Evolutionary conservation across 2,113 vertebrate genomes (phyloP).

Genomic region (Saccopteryx leptura): DNA sequence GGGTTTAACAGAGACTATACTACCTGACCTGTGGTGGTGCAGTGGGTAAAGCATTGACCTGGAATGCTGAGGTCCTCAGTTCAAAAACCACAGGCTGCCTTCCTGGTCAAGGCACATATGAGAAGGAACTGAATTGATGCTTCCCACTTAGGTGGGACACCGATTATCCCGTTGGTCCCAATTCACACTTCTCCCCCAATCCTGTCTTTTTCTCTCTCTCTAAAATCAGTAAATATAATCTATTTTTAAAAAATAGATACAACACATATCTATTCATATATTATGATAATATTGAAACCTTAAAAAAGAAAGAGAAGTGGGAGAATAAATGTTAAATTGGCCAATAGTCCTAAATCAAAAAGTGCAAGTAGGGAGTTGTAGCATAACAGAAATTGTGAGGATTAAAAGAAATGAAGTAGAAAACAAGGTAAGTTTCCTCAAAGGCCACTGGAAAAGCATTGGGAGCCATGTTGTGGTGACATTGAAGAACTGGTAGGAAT

Average conservation of each 20-base stretch:
- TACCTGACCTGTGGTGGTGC: too few relatives aligned
- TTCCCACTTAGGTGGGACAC: too few relatives aligned
- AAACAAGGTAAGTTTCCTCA: neutral
- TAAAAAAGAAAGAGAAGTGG: slow-evolving; percentile 13
- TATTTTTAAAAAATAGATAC: too few relatives aligned
- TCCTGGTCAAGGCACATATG: too few relatives aligned
- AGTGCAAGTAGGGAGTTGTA: neutral
- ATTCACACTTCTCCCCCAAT: too few relatives aligned
- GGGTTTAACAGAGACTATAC: neutral
- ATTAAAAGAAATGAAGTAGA: neutral
- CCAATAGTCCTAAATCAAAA: neutral
- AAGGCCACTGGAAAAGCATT: neutral
- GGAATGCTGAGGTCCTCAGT: too few relatives aligned
- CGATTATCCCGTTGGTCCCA: too few relatives aligned
- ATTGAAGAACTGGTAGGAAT: neutral
- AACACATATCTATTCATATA: neutral
- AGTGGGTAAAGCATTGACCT: too few relatives aligned
- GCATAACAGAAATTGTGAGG: neutral
- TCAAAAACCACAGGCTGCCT: too few relatives aligned
- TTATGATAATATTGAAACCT: neutral
- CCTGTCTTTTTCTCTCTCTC: too few relatives aligned
- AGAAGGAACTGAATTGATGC: too few relatives aligned
- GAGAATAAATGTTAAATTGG: neutral
- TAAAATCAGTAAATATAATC: too few relatives aligned
- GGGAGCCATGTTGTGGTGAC: neutral